Evolutionary conservation across 92 coral and sea anemone species (phyloP).

Genomic region (Porites rus): DNA sequence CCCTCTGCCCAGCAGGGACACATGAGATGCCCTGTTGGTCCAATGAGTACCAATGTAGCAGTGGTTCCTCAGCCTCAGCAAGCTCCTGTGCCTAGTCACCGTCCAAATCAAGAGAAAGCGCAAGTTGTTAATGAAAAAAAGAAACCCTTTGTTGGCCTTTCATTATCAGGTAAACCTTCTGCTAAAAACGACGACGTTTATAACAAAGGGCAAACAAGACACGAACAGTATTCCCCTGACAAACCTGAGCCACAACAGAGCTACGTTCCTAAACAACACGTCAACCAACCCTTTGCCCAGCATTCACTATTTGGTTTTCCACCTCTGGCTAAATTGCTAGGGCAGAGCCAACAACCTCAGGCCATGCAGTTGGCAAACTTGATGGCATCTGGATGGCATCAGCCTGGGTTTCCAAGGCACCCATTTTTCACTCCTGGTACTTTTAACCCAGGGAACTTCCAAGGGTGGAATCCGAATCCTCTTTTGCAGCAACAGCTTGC

Average conservation of each 20-base stretch:
- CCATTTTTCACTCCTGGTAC: slow-evolving; percentile 19
- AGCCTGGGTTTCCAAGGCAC: slow-evolving; percentile 15
- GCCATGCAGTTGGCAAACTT: not conserved
- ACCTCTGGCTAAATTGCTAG: not conserved
- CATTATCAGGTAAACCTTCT: too few species aligned
- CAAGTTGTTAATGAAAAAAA: not conserved
- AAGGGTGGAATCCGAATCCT: not conserved
- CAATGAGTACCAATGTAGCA: too few species aligned
- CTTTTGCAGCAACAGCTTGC: slow-evolving; percentile 29
- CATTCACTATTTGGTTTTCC: not conserved
- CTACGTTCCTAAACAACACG: too few species aligned
- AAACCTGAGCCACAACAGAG: too few species aligned
- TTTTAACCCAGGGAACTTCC: slow-evolving; percentile 8
- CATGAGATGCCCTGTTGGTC: too few species aligned
- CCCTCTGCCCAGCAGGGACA: not conserved
- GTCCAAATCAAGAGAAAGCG: not conserved
- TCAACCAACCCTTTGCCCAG: not conserved
- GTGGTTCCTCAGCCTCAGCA: not conserved
- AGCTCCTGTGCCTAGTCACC: not conserved
- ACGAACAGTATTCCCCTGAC: too few species aligned
- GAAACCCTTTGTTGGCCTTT: not conserved
- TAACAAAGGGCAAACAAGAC: too few species aligned
- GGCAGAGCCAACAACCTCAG: not conserved
- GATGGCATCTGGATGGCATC: slow-evolving; percentile 10
- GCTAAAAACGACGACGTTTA: too few species aligned